phyloP scores from a whole-genome alignment of 2,888 invertebrate genomes.

The Mantis religiosa region DNA sequence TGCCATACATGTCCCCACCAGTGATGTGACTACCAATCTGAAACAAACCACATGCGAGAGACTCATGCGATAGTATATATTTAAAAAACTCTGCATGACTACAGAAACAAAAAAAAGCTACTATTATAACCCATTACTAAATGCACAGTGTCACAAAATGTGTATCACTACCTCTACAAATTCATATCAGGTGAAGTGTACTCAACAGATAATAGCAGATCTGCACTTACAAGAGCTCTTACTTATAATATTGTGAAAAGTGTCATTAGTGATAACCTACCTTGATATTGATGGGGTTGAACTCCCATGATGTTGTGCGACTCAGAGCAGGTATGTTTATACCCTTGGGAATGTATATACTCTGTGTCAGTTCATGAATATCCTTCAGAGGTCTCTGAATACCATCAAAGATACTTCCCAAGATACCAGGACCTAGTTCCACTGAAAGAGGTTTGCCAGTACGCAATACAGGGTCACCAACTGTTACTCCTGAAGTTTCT shows the following conservation, averaged over 20 bases:
- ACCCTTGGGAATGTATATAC: slow-evolving; percentile 99
- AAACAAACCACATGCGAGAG: no score
- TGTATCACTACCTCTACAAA: no score
- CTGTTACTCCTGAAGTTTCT: slow-evolving; percentile 96
- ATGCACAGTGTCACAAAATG: no score
- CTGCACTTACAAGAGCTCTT: no score
- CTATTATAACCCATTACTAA: no score
- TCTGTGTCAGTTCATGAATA: slow-evolving; percentile 87
- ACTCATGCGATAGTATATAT: no score
- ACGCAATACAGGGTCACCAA: slow-evolving; percentile 96
- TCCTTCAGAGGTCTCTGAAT: slow-evolving; percentile 98
- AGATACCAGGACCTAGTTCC: slow-evolving; percentile 97
- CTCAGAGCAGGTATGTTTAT: slow-evolving; percentile 91
- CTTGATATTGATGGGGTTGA: slow-evolving; percentile 77
- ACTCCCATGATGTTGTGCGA: slow-evolving; percentile 83
- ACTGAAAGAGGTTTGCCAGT: slow-evolving; percentile 99
- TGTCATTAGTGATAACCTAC: slow-evolving; percentile 42
- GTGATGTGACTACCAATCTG: slow-evolving; percentile 95
- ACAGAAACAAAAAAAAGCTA: no score
- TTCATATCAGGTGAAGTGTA: no score
- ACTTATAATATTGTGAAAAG: no score
- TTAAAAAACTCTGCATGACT: no score
- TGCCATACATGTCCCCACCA: slow-evolving; percentile 94
- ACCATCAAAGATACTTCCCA: slow-evolving; percentile 99
- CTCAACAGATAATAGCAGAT: no score